Evolutionary conservation across 2,797 vertebrate species (phyloP).

Genomic region (Darevskia nairensis): DNA sequence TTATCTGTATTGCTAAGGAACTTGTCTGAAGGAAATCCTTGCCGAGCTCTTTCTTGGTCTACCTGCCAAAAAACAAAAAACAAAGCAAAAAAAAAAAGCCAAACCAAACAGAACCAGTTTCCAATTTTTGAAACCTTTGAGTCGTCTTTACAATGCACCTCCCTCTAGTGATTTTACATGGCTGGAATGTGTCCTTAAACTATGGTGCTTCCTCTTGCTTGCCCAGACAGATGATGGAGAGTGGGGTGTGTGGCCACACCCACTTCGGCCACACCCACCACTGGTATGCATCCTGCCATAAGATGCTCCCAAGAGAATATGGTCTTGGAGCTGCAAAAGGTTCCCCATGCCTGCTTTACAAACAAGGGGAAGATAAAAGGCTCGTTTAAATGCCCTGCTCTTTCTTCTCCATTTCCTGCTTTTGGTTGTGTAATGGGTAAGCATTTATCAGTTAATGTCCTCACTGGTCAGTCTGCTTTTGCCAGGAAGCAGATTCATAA

Average conservation of each 20-base stretch:
- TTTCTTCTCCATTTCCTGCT: not conserved
- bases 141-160: too few relatives aligned
- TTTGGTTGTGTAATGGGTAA: not conserved
- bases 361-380: not conserved
- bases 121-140: not conserved
- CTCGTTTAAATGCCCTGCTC: not conserved
- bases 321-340: too few relatives aligned
- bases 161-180: too few relatives aligned
- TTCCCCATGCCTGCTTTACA: not conserved
- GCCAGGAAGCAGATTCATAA: slow-evolving; percentile 32
- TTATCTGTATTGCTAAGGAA: slow-evolving; percentile 43
- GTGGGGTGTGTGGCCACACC: too few relatives aligned
- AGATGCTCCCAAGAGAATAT: too few relatives aligned
- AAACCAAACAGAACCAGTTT: not conserved
- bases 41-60: not conserved
- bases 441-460: not conserved
- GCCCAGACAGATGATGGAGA: too few relatives aligned
- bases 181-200: too few relatives aligned
- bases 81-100: not conserved
- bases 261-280: too few relatives aligned
- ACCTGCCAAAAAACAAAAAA: too few relatives aligned
- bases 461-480: slow-evolving; percentile 37
- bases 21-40: slow-evolving; percentile 24
- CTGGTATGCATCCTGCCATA: too few relatives aligned
- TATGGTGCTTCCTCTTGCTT: too few relatives aligned